Evolutionary conservation across 1,140 invertebrate genomes (phyloP).

Genomic region (Cherax quadricarinatus): DNA sequence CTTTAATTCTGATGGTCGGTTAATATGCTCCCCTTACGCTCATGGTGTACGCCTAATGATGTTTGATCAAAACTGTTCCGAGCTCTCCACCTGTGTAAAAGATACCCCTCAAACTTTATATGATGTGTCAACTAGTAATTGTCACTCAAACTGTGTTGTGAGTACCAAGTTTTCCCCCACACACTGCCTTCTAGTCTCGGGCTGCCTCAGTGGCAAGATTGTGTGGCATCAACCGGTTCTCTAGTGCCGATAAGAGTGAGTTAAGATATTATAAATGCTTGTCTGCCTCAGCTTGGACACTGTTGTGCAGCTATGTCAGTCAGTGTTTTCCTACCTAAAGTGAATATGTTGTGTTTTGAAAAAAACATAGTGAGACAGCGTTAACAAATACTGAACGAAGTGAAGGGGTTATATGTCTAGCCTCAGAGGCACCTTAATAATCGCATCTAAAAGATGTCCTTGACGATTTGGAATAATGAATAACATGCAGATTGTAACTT

Average conservation of each 20-base stretch:
- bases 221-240: conserved; percentile 91
- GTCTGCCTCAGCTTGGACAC: neutral
- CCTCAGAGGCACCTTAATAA: neutral
- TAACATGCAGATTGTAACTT: neutral
- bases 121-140: conserved; percentile 84
- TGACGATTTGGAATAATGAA: neutral
- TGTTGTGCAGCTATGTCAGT: conserved; percentile 10
- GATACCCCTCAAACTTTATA: conserved; percentile 78
- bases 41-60: conserved; percentile 89
- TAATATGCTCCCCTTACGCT: conserved; percentile 93
- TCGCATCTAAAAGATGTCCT: neutral
- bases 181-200: conserved; percentile 90
- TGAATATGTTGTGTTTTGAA: neutral
- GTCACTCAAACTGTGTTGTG: conserved; percentile 90
- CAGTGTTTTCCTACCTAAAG: conserved; percentile 9
- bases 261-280: neutral
- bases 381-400: neutral
- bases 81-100: conserved; percentile 84
- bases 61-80: conserved; percentile 87
- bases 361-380: neutral
- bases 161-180: conserved; percentile 93
- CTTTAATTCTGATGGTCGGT: conserved; percentile 90
- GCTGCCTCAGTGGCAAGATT: conserved; percentile 90
- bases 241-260: conserved; percentile 75
- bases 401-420: neutral